Base-by-base conservation (phyloP, 2,888 invertebrate species). In the Cephus pygmeus region DNA sequence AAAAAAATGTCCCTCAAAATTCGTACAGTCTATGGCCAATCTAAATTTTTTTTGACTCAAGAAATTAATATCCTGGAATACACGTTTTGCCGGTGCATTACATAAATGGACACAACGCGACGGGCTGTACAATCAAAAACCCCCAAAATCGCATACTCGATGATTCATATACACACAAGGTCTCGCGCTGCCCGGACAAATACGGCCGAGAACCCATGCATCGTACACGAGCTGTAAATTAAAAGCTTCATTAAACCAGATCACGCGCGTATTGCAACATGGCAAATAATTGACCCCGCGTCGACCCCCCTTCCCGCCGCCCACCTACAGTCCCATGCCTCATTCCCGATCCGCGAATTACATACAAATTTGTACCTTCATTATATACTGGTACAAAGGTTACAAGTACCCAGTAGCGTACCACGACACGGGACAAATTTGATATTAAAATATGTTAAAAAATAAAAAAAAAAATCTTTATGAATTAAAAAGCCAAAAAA, bases 201-300 rank as follows among this genome's bases (percentile, higher is more conserved):
- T 23, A 56, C 56, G 23, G 6, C 23, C 15, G 56, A 56, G 23
- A 56, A 56, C 56, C 56, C 56, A 56, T 56, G 56, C 23, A 56
- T 56, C 56, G 23, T 56, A 9, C 74, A 34, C 74, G 34, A 34
- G 33, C 23, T 34, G 34, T 74, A 74, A 74, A 74, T 74, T 34
- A 74, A 74, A 74, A 74, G 35, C 74, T 74, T 74, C 74, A 74
- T 74, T 74, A 74, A 74, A 74, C 74, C 74, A 74, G 74, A 74
- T 74, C 74, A 34, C 74, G 35, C 74, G 30, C 74, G 71, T 71
- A 23, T 34, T 33, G 71, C 71, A 34, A 71, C 71, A 71, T 34
- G 71, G 71, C 33, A 71, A 71, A 71, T 71, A 71, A 71, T 71
- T 71, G 71, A 71, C 71, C 71, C 31, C 23, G 12, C 35, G 35